Conservation (phyloP, 1,140 invertebrate species). For the Drosophila kikkawai region DNA sequence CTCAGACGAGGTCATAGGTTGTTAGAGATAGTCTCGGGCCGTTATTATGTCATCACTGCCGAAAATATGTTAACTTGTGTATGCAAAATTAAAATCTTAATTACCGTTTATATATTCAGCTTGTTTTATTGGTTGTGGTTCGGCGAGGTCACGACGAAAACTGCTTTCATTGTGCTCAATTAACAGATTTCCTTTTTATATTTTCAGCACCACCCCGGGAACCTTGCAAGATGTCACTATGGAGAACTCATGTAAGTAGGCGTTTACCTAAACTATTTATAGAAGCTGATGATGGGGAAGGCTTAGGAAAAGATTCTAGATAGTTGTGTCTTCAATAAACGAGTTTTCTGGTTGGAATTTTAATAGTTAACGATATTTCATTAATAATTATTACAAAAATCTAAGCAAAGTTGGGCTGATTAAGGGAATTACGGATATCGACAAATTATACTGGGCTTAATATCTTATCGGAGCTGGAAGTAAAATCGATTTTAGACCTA, state of each 20-base stretch:
- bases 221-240: conserved; percentile 86
- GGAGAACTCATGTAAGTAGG: conserved; percentile 84
- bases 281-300: neutral
- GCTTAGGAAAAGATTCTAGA: neutral
- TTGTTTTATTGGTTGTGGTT: conserved; percentile 35
- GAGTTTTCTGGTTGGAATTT: neutral
- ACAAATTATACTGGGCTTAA: too few relatives aligned
- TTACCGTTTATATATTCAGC: conserved; percentile 26
- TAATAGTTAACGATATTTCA: neutral
- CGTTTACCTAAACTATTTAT: neutral
- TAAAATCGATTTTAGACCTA: too few relatives aligned
- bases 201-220: conserved; percentile 86
- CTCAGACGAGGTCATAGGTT: conserved; percentile 38
- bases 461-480: too few relatives aligned
- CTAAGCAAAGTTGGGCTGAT: neutral
- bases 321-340: neutral
- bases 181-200: conserved; percentile 63
- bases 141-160: conserved; percentile 34
- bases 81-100: conserved; percentile 52
- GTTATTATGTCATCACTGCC: conserved; percentile 59
- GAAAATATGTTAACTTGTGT: conserved; percentile 45
- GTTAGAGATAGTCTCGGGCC: conserved; percentile 14
- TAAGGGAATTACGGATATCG: too few relatives aligned
- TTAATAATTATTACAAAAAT: neutral
- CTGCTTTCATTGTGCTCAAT: conserved; percentile 27